Percentiles rank a stretch among this genome's conserved stretches.
Conservation (phyloP, 35 echinoderm and acorn worm genomes). For the Amphiura filiformis region DNA sequence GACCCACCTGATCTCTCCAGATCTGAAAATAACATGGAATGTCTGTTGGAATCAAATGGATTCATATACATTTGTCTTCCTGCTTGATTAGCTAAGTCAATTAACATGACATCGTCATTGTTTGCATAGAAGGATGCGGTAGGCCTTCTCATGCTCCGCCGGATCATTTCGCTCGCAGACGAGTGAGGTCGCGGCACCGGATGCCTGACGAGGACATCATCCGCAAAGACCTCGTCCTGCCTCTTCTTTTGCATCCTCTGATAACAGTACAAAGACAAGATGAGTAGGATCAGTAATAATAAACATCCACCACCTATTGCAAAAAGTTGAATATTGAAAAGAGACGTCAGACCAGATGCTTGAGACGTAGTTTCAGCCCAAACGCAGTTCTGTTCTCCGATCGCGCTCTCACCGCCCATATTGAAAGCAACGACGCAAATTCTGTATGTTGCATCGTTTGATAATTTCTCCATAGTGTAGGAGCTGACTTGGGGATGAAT, state of each 20-base stretch:
- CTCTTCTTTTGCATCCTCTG: constrained; percentile 36
- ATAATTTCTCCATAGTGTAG: constrained; percentile 66
- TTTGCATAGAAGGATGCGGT: constrained; percentile 49
- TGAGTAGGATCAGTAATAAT: constrained; percentile 29
- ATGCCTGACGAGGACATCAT: constrained; percentile 22
- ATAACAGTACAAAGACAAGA: constrained; percentile 60
- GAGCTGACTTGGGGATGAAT: constrained; percentile 76
- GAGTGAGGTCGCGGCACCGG: not conserved
- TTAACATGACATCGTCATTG: constrained; percentile 75
- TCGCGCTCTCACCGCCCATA: constrained; percentile 66
- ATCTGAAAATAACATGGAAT: constrained; percentile 50
- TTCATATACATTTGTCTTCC: constrained; percentile 84
- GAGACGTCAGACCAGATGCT: not conserved
- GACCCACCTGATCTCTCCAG: not conserved
- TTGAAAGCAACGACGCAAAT: constrained; percentile 91
- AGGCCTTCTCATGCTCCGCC: constrained; percentile 37
- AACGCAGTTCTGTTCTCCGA: constrained; percentile 77
- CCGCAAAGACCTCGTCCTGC: constrained; percentile 44
- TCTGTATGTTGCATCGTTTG: constrained; percentile 63
- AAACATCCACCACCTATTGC: constrained; percentile 59
- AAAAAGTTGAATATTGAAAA: constrained; percentile 54
- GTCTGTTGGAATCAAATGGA: constrained; percentile 71
- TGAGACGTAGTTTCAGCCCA: constrained; percentile 63
- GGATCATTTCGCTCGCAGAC: constrained; percentile 39
- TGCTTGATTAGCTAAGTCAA: constrained; percentile 48